Percentiles rank a stretch among this genome's conserved stretches.
These are phyloP conservation scores for Ichneumoninae sp. DNA, from an alignment of 2,888 invertebrate species.

Conservation along the genomic window DNA sequence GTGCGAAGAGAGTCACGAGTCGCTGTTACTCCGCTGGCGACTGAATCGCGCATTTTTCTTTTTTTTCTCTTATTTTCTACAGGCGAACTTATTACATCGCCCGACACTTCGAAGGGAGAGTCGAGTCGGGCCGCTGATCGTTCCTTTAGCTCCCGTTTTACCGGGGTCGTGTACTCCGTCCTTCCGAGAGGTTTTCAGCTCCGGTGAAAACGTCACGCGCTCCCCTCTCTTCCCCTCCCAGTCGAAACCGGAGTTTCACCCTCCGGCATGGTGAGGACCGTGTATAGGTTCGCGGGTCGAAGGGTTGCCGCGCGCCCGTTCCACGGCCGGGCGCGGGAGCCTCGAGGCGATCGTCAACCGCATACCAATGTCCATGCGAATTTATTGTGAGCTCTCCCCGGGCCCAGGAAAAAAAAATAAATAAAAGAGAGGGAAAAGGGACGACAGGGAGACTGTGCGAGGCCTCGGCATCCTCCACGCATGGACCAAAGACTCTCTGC, in stretches of 20 bases:
- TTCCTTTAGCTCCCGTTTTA: slow-evolving; percentile 26
- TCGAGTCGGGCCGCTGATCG: slow-evolving; percentile 50
- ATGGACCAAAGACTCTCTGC: slow-evolving; percentile 46
- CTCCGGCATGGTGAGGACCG: slow-evolving; percentile 49
- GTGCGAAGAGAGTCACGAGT: no score
- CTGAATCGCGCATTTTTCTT: neutral
- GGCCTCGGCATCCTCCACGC: slow-evolving; percentile 35
- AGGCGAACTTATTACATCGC: slow-evolving; percentile 48
- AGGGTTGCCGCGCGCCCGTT: slow-evolving; percentile 53
- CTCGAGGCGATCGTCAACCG: slow-evolving; percentile 69
- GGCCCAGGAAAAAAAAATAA: slow-evolving; percentile 41
- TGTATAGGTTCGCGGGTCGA: slow-evolving; percentile 55
- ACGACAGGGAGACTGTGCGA: slow-evolving; percentile 5
- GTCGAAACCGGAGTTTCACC: slow-evolving; percentile 37
- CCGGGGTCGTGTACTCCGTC: neutral
- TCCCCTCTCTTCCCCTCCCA: slow-evolving; percentile 10
- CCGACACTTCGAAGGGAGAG: slow-evolving; percentile 32
- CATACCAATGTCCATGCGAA: slow-evolving; percentile 70
- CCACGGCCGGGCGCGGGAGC: slow-evolving; percentile 41
- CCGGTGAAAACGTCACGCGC: slow-evolving; percentile 60
- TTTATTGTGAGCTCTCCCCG: slow-evolving; percentile 64
- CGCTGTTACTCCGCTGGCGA: no score
- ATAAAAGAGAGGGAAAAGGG: slow-evolving; percentile 13
- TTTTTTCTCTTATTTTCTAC: slow-evolving; percentile 14
- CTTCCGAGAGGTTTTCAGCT: slow-evolving; percentile 35